A percentile compares a stretch with the other conserved stretches of the same genome.
Evolutionary conservation across 2,113 vertebrate genomes (phyloP).

Genomic region (Stegostoma tigrinum): DNA sequence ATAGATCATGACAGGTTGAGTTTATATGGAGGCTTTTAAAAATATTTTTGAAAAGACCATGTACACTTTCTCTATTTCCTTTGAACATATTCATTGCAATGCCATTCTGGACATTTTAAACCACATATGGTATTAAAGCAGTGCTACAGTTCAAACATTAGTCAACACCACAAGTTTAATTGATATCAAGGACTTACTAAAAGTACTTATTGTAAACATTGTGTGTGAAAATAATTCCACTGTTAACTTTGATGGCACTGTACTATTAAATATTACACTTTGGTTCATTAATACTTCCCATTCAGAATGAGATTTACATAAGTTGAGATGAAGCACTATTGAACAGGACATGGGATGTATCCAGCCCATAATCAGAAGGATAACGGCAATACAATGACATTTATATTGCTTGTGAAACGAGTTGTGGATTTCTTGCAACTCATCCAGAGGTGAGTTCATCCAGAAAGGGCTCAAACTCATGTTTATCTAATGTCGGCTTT

Average conservation of each 20-base stretch:
- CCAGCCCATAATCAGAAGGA: neutral
- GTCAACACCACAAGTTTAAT: neutral
- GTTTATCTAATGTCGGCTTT: neutral
- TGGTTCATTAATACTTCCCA: neutral
- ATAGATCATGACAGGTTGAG: neutral
- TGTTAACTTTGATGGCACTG: neutral
- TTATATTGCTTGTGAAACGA: neutral
- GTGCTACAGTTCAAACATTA: neutral
- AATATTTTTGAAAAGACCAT: neutral
- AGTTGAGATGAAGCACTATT: neutral
- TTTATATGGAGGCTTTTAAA: neutral
- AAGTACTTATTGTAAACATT: neutral
- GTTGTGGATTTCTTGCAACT: neutral
- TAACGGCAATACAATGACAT: neutral
- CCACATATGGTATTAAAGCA: neutral
- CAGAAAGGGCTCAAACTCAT: neutral
- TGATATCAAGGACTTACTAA: neutral
- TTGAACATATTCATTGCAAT: neutral
- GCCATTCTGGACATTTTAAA: neutral
- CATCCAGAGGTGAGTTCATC: too few relatives aligned
- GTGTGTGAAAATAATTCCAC: neutral
- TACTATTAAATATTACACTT: neutral
- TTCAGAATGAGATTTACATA: neutral
- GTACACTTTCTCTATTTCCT: neutral
- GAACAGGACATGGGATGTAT: neutral